These are phyloP conservation scores for Oceanodroma tethys DNA, from an alignment of 2,113 vertebrate genomes.

Conservation along the genomic window DNA sequence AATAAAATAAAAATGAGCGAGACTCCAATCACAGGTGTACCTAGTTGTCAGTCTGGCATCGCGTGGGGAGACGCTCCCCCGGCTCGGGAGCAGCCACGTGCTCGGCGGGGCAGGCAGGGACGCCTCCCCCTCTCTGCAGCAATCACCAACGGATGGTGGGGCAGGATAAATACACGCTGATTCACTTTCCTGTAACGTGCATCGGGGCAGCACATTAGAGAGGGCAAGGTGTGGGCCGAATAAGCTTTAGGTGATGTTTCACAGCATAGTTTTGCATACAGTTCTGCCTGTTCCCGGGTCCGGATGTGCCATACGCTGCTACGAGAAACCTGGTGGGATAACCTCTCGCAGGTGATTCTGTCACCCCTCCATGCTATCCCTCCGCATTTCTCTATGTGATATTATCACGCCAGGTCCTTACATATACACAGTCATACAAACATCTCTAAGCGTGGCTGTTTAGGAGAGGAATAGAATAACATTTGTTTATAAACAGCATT, in stretches of 20 bases:
- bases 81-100: too few relatives aligned
- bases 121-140: background rate
- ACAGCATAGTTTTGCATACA: background rate
- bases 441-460: background rate
- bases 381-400: too few relatives aligned
- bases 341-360: too few relatives aligned
- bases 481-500: background rate
- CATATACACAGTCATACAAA: background rate
- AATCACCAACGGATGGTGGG: accelerated
- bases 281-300: background rate
- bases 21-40: accelerated
- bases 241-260: background rate
- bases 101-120: background rate
- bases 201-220: too few relatives aligned
- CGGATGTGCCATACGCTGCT: too few relatives aligned
- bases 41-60: background rate
- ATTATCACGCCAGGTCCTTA: background rate
- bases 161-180: background rate
- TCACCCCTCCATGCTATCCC: background rate
- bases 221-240: background rate
- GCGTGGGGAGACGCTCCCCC: background rate
- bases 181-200: background rate
- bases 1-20: background rate
- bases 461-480: background rate
- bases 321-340: background rate